Base-by-base conservation (phyloP, 2,113 vertebrate species). In the Pandion haliaetus region DNA sequence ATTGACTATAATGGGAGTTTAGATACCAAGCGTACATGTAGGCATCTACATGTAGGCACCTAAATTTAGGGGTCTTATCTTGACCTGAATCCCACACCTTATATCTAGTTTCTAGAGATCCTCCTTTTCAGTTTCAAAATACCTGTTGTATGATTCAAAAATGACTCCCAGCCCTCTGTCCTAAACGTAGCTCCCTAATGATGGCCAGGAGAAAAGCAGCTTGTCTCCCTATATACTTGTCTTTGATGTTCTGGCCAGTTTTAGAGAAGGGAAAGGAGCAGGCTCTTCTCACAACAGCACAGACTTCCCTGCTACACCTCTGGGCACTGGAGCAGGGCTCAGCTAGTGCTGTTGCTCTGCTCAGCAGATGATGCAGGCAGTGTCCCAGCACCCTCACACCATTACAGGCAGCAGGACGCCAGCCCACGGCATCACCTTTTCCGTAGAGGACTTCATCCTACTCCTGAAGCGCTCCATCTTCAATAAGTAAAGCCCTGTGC, bases 221-320 rank as follows among this genome's bases (percentile, higher is more conserved):
- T 93, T 65, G 17, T 20, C 25, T 40, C 65, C 25, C 14, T 23
- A 1, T 4, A 16, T 19, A 19, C 11, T 38, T 45, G 32, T 25
- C 32, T 71, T 45, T 58, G 42, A 44, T 40, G 44, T 59, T 79
- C 50, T 55, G n/a, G 31, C 1, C 40, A 55, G 31, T 47, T 79
- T 52, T 61, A 61, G 50, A 42, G 59, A 61, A 67, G 10, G 21
- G 47, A 61, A 59, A 93, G 45, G 52, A 42, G 10, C 21, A 72
- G 45, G 21, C 0, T 1, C 17, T 28, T n/a, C 58, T 80, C 17
- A 20, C 1, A 1, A 11, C 0, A 0, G 11, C 34, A 66, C 59
- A 66, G 55, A n/a, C 15, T 47, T 57, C 61, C 29, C 50, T 57
- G 36, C 14, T 31, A 3, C 13, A 7, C 2, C n/a, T 45, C 32